These are phyloP conservation scores for Drosophila subsilvestris DNA, from an alignment of 2,888 invertebrate species.

Conservation along the genomic window DNA sequence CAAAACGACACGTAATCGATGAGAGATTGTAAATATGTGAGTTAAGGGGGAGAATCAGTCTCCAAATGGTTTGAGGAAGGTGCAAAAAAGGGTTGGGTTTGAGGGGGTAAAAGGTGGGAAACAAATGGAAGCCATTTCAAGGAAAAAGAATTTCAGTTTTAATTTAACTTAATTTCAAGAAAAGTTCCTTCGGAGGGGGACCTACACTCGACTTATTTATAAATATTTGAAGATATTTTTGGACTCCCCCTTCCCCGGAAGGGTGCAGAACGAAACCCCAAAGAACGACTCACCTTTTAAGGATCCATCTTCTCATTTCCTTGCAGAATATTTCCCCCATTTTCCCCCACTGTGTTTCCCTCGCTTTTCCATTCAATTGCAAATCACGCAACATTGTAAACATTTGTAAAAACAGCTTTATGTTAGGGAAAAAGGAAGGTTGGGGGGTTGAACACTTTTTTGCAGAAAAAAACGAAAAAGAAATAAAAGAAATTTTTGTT, in stretches of 20 bases:
- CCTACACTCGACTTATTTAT: conserved; percentile 17
- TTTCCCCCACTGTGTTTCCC: conserved; percentile 13
- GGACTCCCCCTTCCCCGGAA: neutral
- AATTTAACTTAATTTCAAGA: conserved; percentile 4
- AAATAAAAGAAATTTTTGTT: conserved; percentile 27
- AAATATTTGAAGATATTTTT: conserved; percentile 16
- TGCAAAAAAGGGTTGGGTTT: conserved; percentile 4
- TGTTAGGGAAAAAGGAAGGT: conserved; percentile 3
- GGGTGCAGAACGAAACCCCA: conserved; percentile 5
- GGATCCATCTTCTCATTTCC: conserved; percentile 30
- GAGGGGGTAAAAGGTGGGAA: conserved; percentile 12
- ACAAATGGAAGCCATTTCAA: conserved; percentile 13
- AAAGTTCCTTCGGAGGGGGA: neutral
- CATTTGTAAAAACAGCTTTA: conserved; percentile 76
- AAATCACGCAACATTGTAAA: conserved; percentile 79
- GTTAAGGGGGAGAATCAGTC: neutral
- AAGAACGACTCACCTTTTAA: conserved; percentile 32
- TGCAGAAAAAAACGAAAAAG: neutral
- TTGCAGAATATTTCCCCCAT: neutral
- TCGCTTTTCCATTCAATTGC: conserved; percentile 65
- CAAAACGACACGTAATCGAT: conserved; percentile 47
- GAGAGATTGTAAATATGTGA: conserved; percentile 20
- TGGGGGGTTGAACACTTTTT: neutral
- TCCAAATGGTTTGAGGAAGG: neutral
- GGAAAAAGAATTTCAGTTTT: neutral